Evolutionary conservation across 1,140 invertebrate species (phyloP), one percentile per base, ranked within the genome.

Genomic region (Melipona quadrifasciata): DNA sequence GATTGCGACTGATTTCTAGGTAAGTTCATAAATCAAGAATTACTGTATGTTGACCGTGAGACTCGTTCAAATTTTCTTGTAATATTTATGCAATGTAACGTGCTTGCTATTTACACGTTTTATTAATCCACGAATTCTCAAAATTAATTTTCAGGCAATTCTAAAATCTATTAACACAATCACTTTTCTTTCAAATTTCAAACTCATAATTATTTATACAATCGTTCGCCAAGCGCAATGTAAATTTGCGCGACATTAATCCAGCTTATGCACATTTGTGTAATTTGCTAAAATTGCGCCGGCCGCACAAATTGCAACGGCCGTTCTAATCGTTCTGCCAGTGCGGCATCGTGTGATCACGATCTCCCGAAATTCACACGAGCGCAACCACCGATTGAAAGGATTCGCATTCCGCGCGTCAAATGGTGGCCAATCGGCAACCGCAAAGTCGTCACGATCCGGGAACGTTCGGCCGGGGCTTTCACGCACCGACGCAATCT

Each of bases 401-500:
- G 11, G 14, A 19, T 64, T 64, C 34, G 24, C 34, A 76, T 76
- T 64, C 34, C 57, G 24, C 27, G 64, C 57, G 24, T 17, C n/a
- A 67, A 67, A 34, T 34, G 58, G 17, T 65, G 58, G 74, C 24
- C 78, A 47, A 80, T 71, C 17, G 55, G 51, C 27, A 12, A n/a
- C 53, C 21, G 55, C 79, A 61, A 72, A 80, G 61, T 5, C 51
- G 64, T 67, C 64, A 31, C 51, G 27, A 68, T 79, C 39, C 4
- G 21, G 27, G 64, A 79, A 79, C 47, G 76, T 17, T 72, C 16
- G 8, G 10, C 19, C 19, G 21, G 6, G 6, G 64, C 53, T 80
- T 80, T 39, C 51, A 71, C 8, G 24, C 53, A n/a, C 67, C 67
- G n/a, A 58, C n/a, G 65, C 53, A n/a, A 80, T 57, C 53, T 72